Conservation (phyloP, 2,113 vertebrate species). For the Fulica atra region DNA sequence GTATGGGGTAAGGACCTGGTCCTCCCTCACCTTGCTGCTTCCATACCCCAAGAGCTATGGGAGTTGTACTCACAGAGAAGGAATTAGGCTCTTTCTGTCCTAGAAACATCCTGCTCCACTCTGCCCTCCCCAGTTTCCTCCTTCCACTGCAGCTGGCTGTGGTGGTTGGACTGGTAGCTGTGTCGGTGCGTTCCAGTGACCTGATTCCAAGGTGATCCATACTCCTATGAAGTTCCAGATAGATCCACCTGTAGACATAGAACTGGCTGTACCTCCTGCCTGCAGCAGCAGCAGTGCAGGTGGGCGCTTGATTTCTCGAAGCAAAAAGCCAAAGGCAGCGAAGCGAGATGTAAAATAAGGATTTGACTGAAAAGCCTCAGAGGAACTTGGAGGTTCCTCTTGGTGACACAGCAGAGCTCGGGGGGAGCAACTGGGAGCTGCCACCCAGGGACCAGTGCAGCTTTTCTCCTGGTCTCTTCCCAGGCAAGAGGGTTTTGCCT, state of each 20-base stretch:
- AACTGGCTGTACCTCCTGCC: not conserved
- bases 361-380: not conserved
- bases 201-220: not conserved
- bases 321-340: not conserved
- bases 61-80: not conserved
- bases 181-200: not conserved
- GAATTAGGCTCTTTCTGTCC: not conserved
- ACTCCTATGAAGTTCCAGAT: not conserved
- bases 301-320: not conserved
- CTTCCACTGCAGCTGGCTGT: not conserved
- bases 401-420: not conserved
- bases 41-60: not conserved
- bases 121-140: not conserved
- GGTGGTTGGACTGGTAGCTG: not conserved
- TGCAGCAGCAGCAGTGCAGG: not conserved
- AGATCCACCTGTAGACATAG: fast-evolving
- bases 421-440: not conserved
- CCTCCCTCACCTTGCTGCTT: not conserved
- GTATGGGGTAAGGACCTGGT: not conserved
- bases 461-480: not conserved
- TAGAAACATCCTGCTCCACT: not conserved
- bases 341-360: not conserved
- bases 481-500: not conserved
- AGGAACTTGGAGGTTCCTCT: not conserved
- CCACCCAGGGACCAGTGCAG: not conserved